These are phyloP conservation scores for Proctacanthus coquilletti DNA, from an alignment of 1,140 invertebrate species.

Conservation along the genomic window DNA sequence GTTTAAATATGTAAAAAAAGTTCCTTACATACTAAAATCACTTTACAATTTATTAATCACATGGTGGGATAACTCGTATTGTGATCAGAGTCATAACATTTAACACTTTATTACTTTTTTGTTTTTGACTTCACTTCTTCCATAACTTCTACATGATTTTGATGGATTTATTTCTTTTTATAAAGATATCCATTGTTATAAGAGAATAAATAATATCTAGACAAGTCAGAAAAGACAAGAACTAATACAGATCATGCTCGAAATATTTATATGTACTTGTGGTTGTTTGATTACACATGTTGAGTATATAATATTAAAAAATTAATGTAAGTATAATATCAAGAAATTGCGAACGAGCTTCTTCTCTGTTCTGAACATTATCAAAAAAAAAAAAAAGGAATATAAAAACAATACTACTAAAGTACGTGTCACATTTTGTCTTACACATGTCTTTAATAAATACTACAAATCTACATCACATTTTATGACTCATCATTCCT, in stretches of 20 bases:
- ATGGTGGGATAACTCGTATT: slow-evolving; percentile 2
- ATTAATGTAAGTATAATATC: background rate
- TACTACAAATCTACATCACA: slow-evolving; percentile 2
- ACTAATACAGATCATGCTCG: too few relatives aligned
- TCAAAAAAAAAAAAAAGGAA: background rate
- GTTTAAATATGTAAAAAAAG: too few relatives aligned
- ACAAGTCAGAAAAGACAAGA: too few relatives aligned
- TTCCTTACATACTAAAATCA: too few relatives aligned
- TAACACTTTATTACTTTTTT: background rate
- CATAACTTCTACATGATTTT: background rate
- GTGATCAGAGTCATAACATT: slow-evolving; percentile 1
- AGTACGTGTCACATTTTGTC: too few relatives aligned
- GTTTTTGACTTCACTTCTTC: background rate
- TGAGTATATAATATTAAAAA: background rate
- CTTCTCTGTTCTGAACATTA: background rate
- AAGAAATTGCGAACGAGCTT: background rate
- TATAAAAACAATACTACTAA: too few relatives aligned
- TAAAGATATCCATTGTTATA: too few relatives aligned
- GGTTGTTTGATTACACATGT: background rate
- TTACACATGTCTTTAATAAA: background rate
- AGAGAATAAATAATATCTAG: too few relatives aligned
- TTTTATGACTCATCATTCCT: slow-evolving; percentile 1
- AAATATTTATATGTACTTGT: too few relatives aligned
- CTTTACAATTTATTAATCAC: slow-evolving; percentile 1
- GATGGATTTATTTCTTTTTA: background rate